Conservation (phyloP, 2,797 vertebrate species). For the Cheirogaleus major region DNA sequence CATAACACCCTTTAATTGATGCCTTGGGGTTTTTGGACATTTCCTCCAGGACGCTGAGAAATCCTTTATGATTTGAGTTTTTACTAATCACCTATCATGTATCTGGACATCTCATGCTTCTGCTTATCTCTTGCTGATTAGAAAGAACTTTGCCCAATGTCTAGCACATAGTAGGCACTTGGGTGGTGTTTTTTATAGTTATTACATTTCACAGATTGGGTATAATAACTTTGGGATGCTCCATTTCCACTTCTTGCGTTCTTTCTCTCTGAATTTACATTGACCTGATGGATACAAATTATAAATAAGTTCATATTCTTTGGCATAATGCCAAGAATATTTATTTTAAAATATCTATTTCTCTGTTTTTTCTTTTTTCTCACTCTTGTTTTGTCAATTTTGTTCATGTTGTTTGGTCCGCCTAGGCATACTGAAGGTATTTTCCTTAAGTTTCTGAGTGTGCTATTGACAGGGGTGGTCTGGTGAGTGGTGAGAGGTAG, state of each 20-base stretch:
- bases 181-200: conserved; percentile 20
- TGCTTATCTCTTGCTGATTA: background rate
- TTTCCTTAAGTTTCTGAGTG: conserved; percentile 40
- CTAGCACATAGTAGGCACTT: background rate
- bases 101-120: background rate
- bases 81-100: background rate
- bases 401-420: conserved; percentile 41
- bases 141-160: background rate
- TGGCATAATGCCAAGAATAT: conserved; percentile 22
- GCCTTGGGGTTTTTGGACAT: background rate
- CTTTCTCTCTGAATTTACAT: conserved; percentile 9
- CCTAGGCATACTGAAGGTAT: background rate
- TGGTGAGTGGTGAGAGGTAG: background rate
- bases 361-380: conserved; percentile 2
- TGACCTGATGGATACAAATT: background rate
- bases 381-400: background rate
- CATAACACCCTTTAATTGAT: background rate
- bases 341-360: conserved; percentile 46
- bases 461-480: conserved; percentile 16
- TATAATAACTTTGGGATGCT: background rate
- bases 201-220: background rate
- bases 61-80: background rate
- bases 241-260: background rate
- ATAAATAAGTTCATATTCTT: background rate
- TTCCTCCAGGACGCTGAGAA: background rate